Evolutionary conservation across 1,140 invertebrate species (phyloP).

Genomic region (Acromyrmex charruanus): DNA sequence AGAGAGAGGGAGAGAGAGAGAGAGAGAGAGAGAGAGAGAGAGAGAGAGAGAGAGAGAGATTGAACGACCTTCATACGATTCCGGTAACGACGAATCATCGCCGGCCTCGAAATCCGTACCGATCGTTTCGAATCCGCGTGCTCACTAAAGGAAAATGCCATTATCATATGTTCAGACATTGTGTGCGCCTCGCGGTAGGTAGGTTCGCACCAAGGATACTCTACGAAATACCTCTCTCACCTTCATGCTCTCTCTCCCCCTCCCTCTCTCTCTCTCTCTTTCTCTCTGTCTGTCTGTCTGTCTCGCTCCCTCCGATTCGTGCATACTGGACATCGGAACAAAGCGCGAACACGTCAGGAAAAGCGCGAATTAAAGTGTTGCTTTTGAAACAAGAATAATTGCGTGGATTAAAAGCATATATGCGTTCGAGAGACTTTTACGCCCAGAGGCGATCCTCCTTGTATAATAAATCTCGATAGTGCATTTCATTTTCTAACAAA

Average conservation of each 20-base stretch:
- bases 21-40: slow-evolving; percentile 75
- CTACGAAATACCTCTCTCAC: slow-evolving; percentile 40
- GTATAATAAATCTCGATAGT: background rate
- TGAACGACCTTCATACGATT: slow-evolving; percentile 76
- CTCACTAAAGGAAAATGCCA: slow-evolving; percentile 59
- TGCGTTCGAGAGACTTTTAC: slow-evolving; percentile 3
- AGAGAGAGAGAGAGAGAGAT: slow-evolving; percentile 75
- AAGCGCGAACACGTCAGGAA: slow-evolving; percentile 33
- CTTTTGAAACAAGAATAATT: slow-evolving; percentile 49
- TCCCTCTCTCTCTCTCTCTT: background rate
- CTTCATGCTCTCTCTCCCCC: slow-evolving; percentile 2
- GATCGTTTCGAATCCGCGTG: slow-evolving; percentile 47
- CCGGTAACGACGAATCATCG: slow-evolving; percentile 80
- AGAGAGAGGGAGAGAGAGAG: slow-evolving; percentile 75
- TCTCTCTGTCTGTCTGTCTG: background rate
- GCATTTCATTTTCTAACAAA: background rate
- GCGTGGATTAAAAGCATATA: background rate
- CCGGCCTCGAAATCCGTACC: slow-evolving; percentile 77
- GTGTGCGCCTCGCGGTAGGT: slow-evolving; percentile 18
- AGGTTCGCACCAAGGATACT: slow-evolving; percentile 44
- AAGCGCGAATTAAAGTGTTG: slow-evolving; percentile 24
- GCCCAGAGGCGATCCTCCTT: background rate
- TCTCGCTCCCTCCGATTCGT: background rate
- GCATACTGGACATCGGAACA: slow-evolving; percentile 19
- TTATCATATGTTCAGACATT: slow-evolving; percentile 39